phyloP scores from a whole-genome alignment of 2,113 vertebrate species.

The Catharus bicknelli region DNA sequence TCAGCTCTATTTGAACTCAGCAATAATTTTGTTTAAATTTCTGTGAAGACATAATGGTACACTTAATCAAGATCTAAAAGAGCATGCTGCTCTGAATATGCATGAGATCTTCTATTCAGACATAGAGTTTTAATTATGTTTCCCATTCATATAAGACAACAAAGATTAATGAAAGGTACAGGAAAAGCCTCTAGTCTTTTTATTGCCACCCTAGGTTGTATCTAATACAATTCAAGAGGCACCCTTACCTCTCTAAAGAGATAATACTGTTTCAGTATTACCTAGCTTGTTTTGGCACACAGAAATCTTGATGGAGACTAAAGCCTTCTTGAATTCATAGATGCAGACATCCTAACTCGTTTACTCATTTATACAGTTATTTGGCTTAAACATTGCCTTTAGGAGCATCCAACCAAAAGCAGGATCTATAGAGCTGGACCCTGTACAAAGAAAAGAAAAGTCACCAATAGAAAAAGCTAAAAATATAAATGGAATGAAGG shows the following conservation, averaged over 20 bases:
- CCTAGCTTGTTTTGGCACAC: background rate
- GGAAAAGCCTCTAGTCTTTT: background rate
- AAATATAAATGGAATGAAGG: background rate
- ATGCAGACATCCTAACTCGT: background rate
- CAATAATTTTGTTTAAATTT: background rate
- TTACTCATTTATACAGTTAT: background rate
- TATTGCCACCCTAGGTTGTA: background rate
- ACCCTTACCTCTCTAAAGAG: background rate
- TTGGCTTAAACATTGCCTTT: background rate
- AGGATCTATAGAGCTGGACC: background rate
- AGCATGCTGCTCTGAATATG: background rate
- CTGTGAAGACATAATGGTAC: background rate
- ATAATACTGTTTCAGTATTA: background rate
- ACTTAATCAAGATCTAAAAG: background rate
- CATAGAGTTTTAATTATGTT: background rate
- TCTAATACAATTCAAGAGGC: background rate
- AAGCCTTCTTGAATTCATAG: background rate
- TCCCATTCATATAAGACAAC: background rate
- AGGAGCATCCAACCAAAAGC: background rate
- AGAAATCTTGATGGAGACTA: background rate
- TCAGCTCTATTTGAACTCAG: background rate
- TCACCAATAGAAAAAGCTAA: background rate
- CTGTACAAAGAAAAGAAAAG: background rate
- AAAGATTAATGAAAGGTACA: background rate
- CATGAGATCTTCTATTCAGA: background rate